Conservation (phyloP, 2,797 vertebrate species). For the Oreonectes daqikongensis region DNA sequence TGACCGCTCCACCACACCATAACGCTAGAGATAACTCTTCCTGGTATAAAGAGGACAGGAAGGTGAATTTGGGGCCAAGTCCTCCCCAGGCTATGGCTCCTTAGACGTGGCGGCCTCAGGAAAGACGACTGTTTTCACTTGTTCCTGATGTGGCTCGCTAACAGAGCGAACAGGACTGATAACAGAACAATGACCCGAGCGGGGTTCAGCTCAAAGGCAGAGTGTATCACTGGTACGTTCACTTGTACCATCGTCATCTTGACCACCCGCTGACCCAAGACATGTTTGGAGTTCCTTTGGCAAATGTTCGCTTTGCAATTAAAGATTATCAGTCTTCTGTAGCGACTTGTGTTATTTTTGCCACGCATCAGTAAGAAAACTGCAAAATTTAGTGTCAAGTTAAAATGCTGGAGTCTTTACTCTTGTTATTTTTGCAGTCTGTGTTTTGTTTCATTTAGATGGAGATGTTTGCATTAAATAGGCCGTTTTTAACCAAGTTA, state of each 20-base stretch:
- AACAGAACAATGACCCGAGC: constrained; percentile 58
- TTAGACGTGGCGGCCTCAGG: constrained; percentile 58
- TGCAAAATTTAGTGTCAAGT: neutral
- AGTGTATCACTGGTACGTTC: neutral
- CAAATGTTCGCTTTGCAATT: constrained; percentile 14
- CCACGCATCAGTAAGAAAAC: neutral
- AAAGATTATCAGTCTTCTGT: constrained; percentile 14
- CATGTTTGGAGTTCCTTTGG: constrained; percentile 5
- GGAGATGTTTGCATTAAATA: neutral
- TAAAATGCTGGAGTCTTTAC: neutral
- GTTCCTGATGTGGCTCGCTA: constrained; percentile 48
- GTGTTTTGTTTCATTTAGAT: constrained; percentile 6
- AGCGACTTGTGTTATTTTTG: neutral
- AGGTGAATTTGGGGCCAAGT: constrained; percentile 61
- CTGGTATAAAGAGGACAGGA: constrained; percentile 71
- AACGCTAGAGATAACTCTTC: constrained; percentile 49
- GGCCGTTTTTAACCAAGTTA: constrained; percentile 9
- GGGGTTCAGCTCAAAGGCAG: constrained; percentile 42
- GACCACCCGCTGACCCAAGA: constrained; percentile 28
- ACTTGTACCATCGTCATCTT: neutral
- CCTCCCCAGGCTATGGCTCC: constrained; percentile 52
- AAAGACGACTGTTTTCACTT: constrained; percentile 61
- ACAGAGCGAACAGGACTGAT: constrained; percentile 54
- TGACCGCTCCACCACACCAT: constrained; percentile 46
- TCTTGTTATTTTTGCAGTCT: constrained; percentile 1